Evolutionary conservation across 2,888 invertebrate genomes (phyloP).

Genomic region (Meganola albula): DNA sequence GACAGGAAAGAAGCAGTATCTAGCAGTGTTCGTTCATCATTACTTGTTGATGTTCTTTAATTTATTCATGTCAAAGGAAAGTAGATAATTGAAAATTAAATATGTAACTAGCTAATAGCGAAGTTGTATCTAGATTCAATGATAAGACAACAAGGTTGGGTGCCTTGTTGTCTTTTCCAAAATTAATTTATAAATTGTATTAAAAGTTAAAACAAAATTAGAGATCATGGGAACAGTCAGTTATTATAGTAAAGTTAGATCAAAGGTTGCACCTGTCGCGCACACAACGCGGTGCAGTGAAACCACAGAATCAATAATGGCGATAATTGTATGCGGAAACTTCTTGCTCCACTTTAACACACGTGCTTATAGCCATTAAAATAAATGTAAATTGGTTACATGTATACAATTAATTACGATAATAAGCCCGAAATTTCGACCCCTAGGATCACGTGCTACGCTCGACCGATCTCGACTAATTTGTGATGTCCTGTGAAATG

Average conservation of each 20-base stretch:
- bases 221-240: conserved; percentile 34
- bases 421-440: conserved; percentile 60
- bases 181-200: no score
- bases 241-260: conserved; percentile 5
- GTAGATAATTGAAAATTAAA: no score
- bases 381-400: conserved; percentile 69
- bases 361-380: conserved; percentile 73
- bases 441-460: conserved; percentile 50
- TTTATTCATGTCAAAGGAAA: no score
- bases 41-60: no score
- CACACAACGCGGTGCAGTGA: conserved; percentile 26
- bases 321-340: conserved; percentile 64
- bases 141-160: no score
- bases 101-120: no score
- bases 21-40: no score
- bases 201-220: conserved; percentile 11
- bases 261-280: conserved; percentile 48
- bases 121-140: no score
- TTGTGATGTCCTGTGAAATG: conserved; percentile 65
- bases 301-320: conserved; percentile 74
- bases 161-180: no score
- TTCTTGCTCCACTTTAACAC: conserved; percentile 49
- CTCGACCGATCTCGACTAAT: conserved; percentile 61
- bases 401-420: conserved; percentile 70
- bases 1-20: no score